phyloP scores from a whole-genome alignment of 2,888 invertebrate genomes.

The Chloromyia formosa region DNA sequence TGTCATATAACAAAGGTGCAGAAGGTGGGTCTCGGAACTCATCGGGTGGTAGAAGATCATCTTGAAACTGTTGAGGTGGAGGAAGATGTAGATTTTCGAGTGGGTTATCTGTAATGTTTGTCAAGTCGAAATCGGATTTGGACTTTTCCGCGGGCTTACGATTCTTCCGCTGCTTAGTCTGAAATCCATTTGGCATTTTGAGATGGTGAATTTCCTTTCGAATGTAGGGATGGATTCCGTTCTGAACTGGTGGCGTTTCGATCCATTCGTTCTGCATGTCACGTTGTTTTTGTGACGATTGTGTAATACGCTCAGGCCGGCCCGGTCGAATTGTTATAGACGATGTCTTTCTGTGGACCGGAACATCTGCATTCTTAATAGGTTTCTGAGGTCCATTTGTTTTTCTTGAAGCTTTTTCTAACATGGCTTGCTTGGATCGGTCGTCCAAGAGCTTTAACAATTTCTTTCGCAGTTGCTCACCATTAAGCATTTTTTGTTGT shows the following conservation, averaged over 20 bases:
- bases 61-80: conserved; percentile 86
- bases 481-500: conserved; percentile 67
- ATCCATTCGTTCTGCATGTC: conserved; percentile 53
- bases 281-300: conserved; percentile 53
- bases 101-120: conserved; percentile 68
- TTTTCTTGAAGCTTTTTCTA: conserved; percentile 45
- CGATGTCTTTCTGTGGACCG: conserved; percentile 59
- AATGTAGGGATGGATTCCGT: conserved; percentile 66
- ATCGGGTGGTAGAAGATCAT: conserved; percentile 80
- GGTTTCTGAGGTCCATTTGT: conserved; percentile 21
- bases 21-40: conserved; percentile 71
- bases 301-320: conserved; percentile 52
- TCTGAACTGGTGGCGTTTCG: conserved; percentile 50
- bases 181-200: conserved; percentile 53
- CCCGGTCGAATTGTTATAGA: conserved; percentile 58
- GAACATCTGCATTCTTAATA: conserved; percentile 51
- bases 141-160: conserved; percentile 64
- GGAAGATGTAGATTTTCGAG: conserved; percentile 78
- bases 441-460: conserved; percentile 69
- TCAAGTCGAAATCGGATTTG: conserved; percentile 70
- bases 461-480: conserved; percentile 73
- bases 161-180: conserved; percentile 56
- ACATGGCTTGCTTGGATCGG: conserved; percentile 55
- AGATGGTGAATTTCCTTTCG: conserved; percentile 65
- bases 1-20: conserved; percentile 22